These are phyloP conservation scores for Pipistrellus kuhlii DNA, from an alignment of 2,797 vertebrate species.

Conservation along the genomic window DNA sequence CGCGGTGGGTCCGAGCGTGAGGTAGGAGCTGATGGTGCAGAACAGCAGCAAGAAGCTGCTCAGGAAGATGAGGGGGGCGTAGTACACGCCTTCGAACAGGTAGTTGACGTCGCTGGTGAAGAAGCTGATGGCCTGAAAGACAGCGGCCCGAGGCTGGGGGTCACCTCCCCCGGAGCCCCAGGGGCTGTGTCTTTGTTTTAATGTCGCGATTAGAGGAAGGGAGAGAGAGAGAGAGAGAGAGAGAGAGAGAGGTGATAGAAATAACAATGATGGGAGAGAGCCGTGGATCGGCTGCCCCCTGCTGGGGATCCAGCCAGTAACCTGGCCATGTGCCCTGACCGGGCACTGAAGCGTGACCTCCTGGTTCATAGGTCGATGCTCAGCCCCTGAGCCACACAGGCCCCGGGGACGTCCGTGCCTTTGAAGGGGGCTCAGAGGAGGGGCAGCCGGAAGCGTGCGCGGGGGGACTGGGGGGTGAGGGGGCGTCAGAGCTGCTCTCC, in stretches of 20 bases:
- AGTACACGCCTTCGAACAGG: slow-evolving; percentile 57
- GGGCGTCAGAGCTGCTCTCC: background rate
- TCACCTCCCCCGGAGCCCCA: background rate
- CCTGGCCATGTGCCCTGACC: too few relatives aligned
- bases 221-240: too few relatives aligned
- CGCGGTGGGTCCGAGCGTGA: background rate
- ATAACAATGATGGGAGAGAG: too few relatives aligned
- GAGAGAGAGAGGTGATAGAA: too few relatives aligned
- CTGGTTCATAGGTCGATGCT: too few relatives aligned
- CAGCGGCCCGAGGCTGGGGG: background rate
- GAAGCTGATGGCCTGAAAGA: background rate
- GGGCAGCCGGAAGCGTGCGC: background rate
- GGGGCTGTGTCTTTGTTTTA: too few relatives aligned
- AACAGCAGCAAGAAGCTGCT: accelerated
- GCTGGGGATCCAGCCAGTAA: too few relatives aligned
- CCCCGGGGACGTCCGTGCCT: background rate
- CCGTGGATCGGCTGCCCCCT: too few relatives aligned
- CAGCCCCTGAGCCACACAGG: too few relatives aligned
- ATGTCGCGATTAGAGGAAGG: too few relatives aligned
- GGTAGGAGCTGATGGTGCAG: background rate
- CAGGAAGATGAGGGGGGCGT: background rate
- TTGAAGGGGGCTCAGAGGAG: background rate
- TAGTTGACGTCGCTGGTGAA: background rate
- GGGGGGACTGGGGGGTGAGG: background rate
- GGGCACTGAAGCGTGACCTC: too few relatives aligned